These are phyloP conservation scores for Cheilosia variabilis DNA, from an alignment of 2,888 invertebrate species.

Conservation along the genomic window DNA sequence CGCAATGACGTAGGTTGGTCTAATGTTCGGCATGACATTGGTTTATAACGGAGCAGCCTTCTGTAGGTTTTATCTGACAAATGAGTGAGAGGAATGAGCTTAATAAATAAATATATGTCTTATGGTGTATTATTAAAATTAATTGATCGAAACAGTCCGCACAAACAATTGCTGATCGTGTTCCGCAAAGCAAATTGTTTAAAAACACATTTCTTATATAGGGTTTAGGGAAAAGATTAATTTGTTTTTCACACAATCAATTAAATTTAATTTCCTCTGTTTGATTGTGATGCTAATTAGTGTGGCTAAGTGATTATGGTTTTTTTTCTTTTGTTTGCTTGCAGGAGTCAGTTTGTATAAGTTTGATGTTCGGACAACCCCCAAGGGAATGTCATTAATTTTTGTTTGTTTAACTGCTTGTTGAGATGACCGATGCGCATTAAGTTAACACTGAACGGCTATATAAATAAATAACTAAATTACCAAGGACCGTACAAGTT, in stretches of 20 bases:
- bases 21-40: conserved; percentile 43
- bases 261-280: conserved; percentile 27
- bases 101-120: conserved; percentile 30
- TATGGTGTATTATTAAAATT: conserved; percentile 12
- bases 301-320: not conserved
- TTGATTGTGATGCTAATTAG: conserved; percentile 38
- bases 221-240: not conserved
- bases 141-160: conserved; percentile 21
- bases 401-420: conserved; percentile 6
- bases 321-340: not conserved
- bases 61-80: conserved; percentile 4
- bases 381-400: not conserved
- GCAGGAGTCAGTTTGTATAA: not conserved
- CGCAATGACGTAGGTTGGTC: conserved; percentile 34
- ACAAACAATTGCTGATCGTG: not conserved
- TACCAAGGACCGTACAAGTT: conserved; percentile 11
- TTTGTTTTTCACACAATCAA: conserved; percentile 11
- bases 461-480: conserved; percentile 10
- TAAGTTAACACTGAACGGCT: not conserved
- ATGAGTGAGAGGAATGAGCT: conserved; percentile 12
- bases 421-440: conserved; percentile 13
- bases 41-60: not conserved
- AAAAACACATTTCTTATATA: not conserved
- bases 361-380: conserved; percentile 3
- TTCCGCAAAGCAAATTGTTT: not conserved